Evolutionary conservation across 2,888 invertebrate genomes (phyloP).

Genomic region (Branchipolynoe longqiensis): DNA sequence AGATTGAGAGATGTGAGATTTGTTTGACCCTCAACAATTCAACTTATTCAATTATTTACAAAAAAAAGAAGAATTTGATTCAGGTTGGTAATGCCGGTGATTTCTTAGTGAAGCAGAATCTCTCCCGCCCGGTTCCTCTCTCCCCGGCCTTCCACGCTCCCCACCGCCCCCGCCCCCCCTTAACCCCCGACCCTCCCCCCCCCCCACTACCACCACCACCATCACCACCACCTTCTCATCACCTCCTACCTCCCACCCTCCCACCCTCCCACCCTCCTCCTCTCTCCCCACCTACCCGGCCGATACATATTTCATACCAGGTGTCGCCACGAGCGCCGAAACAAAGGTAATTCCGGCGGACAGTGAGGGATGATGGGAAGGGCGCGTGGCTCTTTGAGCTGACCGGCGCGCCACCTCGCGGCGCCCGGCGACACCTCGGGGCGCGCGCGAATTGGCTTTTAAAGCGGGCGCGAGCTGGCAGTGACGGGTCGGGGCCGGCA

Average conservation of each 20-base stretch:
- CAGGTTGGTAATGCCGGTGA: too few species aligned
- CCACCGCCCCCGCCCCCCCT: too few species aligned
- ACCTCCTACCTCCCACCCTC: background rate
- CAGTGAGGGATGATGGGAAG: constrained; percentile 29
- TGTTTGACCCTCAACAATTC: too few species aligned
- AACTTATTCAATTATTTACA: too few species aligned
- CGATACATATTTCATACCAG: constrained; percentile 44
- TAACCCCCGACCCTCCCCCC: too few species aligned
- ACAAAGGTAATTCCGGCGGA: constrained; percentile 46
- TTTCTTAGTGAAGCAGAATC: too few species aligned
- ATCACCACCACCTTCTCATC: background rate
- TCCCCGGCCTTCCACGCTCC: too few species aligned
- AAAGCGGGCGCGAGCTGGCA: constrained; percentile 4
- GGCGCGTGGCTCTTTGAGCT: constrained; percentile 17
- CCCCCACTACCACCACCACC: too few species aligned
- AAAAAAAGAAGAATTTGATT: too few species aligned
- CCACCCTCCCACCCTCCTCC: background rate
- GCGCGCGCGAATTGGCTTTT: constrained; percentile 23
- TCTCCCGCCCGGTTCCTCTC: too few species aligned
- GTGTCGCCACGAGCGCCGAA: background rate
- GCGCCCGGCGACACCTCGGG: background rate
- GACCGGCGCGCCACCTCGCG: constrained; percentile 31
- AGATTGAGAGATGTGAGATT: too few species aligned
- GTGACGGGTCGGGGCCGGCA: constrained; percentile 25
- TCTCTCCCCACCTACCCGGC: background rate